Conservation (phyloP, 2,113 vertebrate genomes). For the Trogon surrucura region DNA sequence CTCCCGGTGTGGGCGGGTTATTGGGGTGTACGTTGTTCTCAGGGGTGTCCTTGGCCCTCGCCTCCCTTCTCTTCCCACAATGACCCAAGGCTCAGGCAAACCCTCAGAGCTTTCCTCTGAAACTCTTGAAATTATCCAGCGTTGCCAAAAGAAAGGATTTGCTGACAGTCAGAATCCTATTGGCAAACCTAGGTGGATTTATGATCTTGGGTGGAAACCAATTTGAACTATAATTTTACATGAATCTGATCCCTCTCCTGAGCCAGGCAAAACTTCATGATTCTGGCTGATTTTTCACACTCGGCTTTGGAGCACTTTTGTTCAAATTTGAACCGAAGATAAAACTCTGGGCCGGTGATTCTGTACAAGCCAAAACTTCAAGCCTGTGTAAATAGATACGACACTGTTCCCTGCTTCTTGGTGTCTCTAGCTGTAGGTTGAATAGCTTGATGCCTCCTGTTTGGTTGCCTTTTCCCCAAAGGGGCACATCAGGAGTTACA, state of each 20-base stretch:
- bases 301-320: background rate
- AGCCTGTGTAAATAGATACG: background rate
- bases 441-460: background rate
- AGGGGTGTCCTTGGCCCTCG: background rate
- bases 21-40: background rate
- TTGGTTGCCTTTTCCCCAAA: background rate
- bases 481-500: background rate
- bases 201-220: constrained; percentile 67
- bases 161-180: constrained; percentile 66
- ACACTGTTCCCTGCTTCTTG: background rate
- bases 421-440: background rate
- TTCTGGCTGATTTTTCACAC: constrained; percentile 65
- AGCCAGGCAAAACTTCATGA: constrained; percentile 57
- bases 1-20: background rate
- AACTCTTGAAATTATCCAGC: constrained; percentile 30
- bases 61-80: background rate
- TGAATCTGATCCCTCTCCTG: constrained; percentile 58
- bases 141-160: constrained; percentile 60
- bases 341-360: background rate
- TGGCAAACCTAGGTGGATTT: constrained; percentile 67
- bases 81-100: constrained; percentile 15
- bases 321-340: background rate
- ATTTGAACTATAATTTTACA: constrained; percentile 58
- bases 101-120: background rate
- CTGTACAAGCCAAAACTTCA: background rate